phyloP scores from a whole-genome alignment of 2,113 vertebrate species.

The Bujurquina vittata region DNA sequence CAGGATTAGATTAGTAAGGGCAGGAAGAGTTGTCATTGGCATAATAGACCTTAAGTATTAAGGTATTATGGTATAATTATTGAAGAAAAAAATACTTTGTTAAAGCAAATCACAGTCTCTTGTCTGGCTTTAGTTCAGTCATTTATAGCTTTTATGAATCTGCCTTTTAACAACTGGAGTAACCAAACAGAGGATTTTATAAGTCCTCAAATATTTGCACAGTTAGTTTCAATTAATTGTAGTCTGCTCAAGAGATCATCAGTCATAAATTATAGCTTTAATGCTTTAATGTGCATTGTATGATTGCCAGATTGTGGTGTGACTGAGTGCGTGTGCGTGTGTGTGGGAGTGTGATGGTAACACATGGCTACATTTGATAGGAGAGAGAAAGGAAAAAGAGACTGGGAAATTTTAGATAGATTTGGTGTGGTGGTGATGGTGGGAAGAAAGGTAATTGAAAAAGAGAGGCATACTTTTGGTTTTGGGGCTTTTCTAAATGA shows the following conservation, averaged over 20 bases:
- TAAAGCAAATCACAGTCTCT: constrained; percentile 32
- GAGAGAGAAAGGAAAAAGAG: constrained; percentile 51
- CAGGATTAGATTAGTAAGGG: constrained; percentile 55
- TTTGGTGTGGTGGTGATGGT: constrained; percentile 55
- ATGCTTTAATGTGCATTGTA: constrained; percentile 65
- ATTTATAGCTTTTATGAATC: neutral
- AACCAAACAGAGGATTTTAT: constrained; percentile 13
- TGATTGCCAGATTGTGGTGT: constrained; percentile 62
- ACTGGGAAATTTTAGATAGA: constrained; percentile 68
- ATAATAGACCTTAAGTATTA: constrained; percentile 60
- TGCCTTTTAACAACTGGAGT: constrained; percentile 19
- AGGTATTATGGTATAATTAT: constrained; percentile 61
- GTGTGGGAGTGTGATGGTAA: constrained; percentile 37
- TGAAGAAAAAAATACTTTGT: constrained; percentile 29
- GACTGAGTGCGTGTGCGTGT: constrained; percentile 14
- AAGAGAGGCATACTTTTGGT: constrained; percentile 71
- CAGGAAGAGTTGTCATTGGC: constrained; percentile 60
- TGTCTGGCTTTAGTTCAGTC: constrained; percentile 15
- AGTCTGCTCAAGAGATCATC: constrained; percentile 58
- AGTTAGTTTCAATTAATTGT: constrained; percentile 63
- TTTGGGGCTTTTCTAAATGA: constrained; percentile 75
- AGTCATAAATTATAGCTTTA: constrained; percentile 56
- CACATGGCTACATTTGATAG: constrained; percentile 73
- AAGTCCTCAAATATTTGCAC: constrained; percentile 41
- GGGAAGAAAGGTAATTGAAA: constrained; percentile 77